Percentiles rank a stretch among this genome's conserved stretches.
These are phyloP conservation scores for Bos taurus DNA, from an alignment of 2,113 vertebrate genomes.

Conservation along the genomic window DNA sequence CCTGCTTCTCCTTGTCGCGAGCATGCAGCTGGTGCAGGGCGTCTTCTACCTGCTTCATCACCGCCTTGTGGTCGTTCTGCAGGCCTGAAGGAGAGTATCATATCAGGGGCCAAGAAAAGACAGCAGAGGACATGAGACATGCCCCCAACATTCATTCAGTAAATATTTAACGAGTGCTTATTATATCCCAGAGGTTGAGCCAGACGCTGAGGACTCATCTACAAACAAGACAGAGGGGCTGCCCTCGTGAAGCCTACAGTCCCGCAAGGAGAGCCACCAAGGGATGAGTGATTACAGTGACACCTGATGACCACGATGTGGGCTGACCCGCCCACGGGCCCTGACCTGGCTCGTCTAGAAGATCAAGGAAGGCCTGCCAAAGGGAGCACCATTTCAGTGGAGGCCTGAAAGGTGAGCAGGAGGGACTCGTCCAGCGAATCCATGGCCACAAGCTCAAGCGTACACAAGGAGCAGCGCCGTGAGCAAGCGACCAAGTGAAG, in stretches of 20 bases:
- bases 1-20: slow-evolving; percentile 87
- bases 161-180: rapidly evolving
- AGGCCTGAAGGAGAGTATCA: slow-evolving; percentile 80
- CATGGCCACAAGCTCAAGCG: background rate
- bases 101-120: background rate
- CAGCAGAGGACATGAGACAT: background rate
- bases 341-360: background rate
- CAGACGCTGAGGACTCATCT: background rate
- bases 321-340: too few species aligned
- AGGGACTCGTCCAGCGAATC: background rate
- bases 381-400: background rate
- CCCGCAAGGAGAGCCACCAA: background rate
- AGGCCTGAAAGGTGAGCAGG: background rate
- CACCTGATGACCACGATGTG: rapidly evolving
- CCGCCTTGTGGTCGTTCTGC: slow-evolving; percentile 95
- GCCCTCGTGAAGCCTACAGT: background rate
- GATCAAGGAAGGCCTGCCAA: background rate
- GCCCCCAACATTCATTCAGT: background rate
- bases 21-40: slow-evolving; percentile 94
- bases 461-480: rapidly evolving
- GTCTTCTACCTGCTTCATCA: slow-evolving; percentile 95
- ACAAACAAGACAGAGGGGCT: background rate
- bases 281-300: background rate
- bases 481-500: background rate
- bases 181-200: background rate